Percentiles rank a stretch among this genome's conserved stretches.
phyloP scores from a whole-genome alignment of 2,888 invertebrate genomes.

The Rapana venosa region DNA sequence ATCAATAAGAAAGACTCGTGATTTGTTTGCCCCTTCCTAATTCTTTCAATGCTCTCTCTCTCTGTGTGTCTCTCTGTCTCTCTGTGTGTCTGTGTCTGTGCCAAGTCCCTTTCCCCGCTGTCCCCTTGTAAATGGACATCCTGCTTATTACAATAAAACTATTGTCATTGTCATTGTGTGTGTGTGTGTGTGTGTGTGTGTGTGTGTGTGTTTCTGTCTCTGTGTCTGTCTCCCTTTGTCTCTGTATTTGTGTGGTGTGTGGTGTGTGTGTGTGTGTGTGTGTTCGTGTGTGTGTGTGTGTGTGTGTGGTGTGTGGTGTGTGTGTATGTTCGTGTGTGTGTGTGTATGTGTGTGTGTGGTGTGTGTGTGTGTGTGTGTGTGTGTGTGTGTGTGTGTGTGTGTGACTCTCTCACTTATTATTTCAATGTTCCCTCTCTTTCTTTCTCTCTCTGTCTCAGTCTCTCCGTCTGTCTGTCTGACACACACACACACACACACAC shows the following conservation, averaged over 20 bases:
- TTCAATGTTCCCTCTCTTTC: not conserved
- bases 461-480: not conserved
- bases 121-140: too few species aligned
- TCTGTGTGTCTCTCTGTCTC: too few species aligned
- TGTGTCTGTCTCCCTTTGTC: not conserved
- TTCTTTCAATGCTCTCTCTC: too few species aligned
- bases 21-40: too few species aligned
- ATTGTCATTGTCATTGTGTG: slow-evolving; percentile 26
- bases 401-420: not conserved
- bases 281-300: not conserved
- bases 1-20: too few species aligned
- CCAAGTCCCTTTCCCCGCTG: too few species aligned
- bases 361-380: not conserved
- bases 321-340: not conserved
- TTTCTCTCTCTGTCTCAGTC: not conserved
- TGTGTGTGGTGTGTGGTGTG: not conserved
- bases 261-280: not conserved
- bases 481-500: not conserved
- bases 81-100: not conserved
- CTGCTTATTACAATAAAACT: too few species aligned
- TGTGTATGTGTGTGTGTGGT: not conserved
- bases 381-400: not conserved
- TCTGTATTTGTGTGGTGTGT: not conserved
- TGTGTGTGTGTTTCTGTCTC: too few species aligned
- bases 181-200: slow-evolving; percentile 14